Base-by-base conservation (phyloP, 2,113 vertebrate species). In the Corydoras sp. region DNA sequence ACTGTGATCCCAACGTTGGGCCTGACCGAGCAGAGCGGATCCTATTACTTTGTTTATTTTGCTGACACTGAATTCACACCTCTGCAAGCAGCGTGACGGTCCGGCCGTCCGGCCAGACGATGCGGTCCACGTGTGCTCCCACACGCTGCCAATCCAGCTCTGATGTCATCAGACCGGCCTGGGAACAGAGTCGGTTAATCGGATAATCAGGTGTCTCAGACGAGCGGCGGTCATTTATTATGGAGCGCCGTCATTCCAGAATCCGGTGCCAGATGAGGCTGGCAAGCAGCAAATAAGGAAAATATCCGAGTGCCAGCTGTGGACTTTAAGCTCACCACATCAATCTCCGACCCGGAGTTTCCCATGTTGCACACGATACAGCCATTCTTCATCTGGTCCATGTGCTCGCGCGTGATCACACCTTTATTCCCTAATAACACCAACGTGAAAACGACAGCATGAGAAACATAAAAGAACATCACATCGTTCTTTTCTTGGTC, bases 331-430 rank as follows among this genome's bases (percentile, higher is more conserved):
- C 76, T 65, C 89, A 98, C 96, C 93, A 98, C 87, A 0, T 98
- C 93, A 54, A 98, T 97, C 84, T 98, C 96, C 0, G 92, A 95
- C 85, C 93, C 95, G 81, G 94, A 96, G 86, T 97, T 94, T 0
- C 95, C 95, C 95, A 98, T 97, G 87, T 97, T 98, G 84, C 95
- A 98, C 29, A 98, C 89, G 0, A 97, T 93, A 80, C 95, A 97
- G 76, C 94, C 91, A 51, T 92, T 95, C 87, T 95, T 98, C 94
- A 97, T 93, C 14, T 83, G 81, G 59, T 98, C 94, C 82, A 98
- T 83, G 56, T 95, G 92, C 43, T 98, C 92, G 81, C 94, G 85
- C 69, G 82, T 88, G 74, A 98, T 93, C 76, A 97, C 92, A 1
- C 93, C 92, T 89, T 95, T 98, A 83, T 95, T 98, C 56, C 95